These are phyloP conservation scores for Pholis gunnellus DNA, from an alignment of 2,113 vertebrate genomes.

Conservation along the genomic window DNA sequence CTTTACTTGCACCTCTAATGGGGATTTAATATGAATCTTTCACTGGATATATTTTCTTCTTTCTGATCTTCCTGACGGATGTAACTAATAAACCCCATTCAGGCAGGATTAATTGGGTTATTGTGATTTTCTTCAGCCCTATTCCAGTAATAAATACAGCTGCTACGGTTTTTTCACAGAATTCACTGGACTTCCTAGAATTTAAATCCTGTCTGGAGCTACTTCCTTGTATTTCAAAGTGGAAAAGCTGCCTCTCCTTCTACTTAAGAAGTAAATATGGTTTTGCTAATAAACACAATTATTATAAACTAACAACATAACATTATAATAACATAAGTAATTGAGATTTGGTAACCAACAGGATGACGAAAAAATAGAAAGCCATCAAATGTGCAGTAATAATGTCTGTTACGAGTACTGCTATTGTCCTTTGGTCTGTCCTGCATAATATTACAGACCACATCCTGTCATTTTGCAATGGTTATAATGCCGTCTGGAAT, in stretches of 20 bases:
- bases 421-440: neutral
- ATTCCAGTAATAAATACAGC: neutral
- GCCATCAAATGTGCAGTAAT: neutral
- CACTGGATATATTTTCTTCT: no score
- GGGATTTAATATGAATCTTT: no score
- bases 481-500: neutral
- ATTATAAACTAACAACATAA: neutral
- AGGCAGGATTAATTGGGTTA: neutral
- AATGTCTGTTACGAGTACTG: neutral
- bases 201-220: neutral
- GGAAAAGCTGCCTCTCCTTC: neutral
- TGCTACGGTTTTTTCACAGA: neutral
- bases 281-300: neutral
- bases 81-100: neutral
- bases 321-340: neutral
- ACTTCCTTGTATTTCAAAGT: neutral
- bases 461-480: neutral
- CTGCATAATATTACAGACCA: neutral
- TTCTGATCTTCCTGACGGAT: no score
- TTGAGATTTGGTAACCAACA: neutral
- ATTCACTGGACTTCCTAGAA: neutral
- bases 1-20: no score
- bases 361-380: neutral
- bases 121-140: neutral
- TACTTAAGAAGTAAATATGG: neutral